Percentiles rank a stretch among this genome's conserved stretches.
Evolutionary conservation across 1,140 invertebrate genomes (phyloP).

Genomic region (Lasaia peninsularis): DNA sequence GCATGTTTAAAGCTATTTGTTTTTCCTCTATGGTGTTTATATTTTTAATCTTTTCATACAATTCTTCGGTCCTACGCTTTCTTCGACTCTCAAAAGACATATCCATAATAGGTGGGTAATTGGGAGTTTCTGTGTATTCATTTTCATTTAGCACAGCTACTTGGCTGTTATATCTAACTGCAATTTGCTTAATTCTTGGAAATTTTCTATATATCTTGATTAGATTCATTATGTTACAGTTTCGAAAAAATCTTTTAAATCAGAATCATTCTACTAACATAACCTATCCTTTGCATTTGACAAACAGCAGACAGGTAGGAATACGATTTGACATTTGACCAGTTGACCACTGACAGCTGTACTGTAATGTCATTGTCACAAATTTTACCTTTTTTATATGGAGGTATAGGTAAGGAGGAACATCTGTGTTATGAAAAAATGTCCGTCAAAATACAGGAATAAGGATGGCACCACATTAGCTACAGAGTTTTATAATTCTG

Average conservation of each 20-base stretch:
- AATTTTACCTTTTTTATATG: too few relatives aligned
- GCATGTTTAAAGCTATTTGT: constrained; percentile 87
- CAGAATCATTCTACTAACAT: not conserved
- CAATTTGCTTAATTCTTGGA: constrained; percentile 42
- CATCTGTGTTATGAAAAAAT: too few relatives aligned
- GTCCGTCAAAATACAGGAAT: too few relatives aligned
- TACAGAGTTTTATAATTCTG: too few relatives aligned
- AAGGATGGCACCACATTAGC: too few relatives aligned
- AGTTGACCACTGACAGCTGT: too few relatives aligned
- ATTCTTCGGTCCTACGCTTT: constrained; percentile 57
- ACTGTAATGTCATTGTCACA: too few relatives aligned
- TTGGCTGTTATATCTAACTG: constrained; percentile 39
- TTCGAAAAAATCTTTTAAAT: not conserved
- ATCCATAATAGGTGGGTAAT: constrained; percentile 82
- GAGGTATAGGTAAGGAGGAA: too few relatives aligned
- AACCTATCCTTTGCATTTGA: not conserved
- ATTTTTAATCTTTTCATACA: constrained; percentile 80
- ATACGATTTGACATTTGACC: too few relatives aligned
- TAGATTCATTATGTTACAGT: constrained; percentile 42
- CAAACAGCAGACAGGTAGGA: too few relatives aligned
- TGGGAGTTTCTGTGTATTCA: constrained; percentile 66
- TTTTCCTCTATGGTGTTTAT: constrained; percentile 89
- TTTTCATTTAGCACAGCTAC: constrained; percentile 38
- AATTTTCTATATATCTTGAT: constrained; percentile 41
- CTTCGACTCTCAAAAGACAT: constrained; percentile 59